A percentile compares a stretch with the other conserved stretches of the same genome.
These are phyloP conservation scores for Caenorhabditis briggsae DNA, from an alignment of 1,140 invertebrate genomes.

Conservation along the genomic window DNA sequence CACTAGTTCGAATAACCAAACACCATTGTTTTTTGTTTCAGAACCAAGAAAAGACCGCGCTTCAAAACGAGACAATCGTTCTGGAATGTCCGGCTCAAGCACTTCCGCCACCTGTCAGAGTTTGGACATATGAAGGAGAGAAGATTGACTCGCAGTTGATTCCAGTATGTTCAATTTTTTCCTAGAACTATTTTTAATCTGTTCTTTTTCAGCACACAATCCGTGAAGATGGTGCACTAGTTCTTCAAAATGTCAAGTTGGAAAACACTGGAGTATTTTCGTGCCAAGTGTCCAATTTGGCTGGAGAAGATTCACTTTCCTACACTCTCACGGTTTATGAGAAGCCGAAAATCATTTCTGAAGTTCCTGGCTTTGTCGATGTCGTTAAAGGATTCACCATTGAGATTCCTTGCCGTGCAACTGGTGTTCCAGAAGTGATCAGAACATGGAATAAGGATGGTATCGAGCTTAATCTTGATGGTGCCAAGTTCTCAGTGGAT, in stretches of 20 bases:
- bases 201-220: constrained; percentile 51
- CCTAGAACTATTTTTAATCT: neutral
- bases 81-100: constrained; percentile 72
- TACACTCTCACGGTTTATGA: constrained; percentile 68
- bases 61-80: constrained; percentile 70
- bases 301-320: constrained; percentile 69
- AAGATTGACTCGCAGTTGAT: constrained; percentile 33
- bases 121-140: constrained; percentile 74
- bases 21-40: neutral
- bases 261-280: constrained; percentile 67
- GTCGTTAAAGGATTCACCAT: constrained; percentile 67
- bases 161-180: constrained; percentile 20
- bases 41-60: constrained; percentile 60
- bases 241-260: constrained; percentile 68
- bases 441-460: constrained; percentile 78
- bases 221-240: constrained; percentile 67
- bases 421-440: constrained; percentile 79
- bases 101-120: constrained; percentile 71
- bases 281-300: constrained; percentile 72
- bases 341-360: constrained; percentile 71
- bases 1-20: neutral
- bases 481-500: constrained; percentile 56
- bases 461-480: constrained; percentile 60
- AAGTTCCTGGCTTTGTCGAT: constrained; percentile 66
- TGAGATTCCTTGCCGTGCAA: constrained; percentile 79